Evolutionary conservation across 1,140 invertebrate species (phyloP).

Genomic region (Drosophila nikananu): DNA sequence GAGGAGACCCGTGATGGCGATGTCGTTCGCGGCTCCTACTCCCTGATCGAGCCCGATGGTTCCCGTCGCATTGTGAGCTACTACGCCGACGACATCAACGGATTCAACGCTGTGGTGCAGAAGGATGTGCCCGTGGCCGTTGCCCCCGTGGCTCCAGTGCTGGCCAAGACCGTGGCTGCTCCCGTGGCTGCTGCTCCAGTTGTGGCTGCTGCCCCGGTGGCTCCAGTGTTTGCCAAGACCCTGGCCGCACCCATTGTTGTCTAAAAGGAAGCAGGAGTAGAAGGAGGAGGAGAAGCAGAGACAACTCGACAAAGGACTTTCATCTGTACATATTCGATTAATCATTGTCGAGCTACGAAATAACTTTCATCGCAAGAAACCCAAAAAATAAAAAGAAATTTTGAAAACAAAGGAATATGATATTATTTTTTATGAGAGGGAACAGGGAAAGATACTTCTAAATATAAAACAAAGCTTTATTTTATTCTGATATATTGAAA

Average conservation of each 20-base stretch:
- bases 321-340: slow-evolving; percentile 85
- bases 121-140: slow-evolving; percentile 86
- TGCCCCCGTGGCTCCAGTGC: slow-evolving; percentile 69
- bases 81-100: slow-evolving; percentile 86
- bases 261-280: slow-evolving; percentile 34
- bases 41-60: slow-evolving; percentile 87
- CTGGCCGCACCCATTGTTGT: slow-evolving; percentile 71
- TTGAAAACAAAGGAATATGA: slow-evolving; percentile 11
- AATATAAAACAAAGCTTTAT: neutral
- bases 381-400: slow-evolving; percentile 66
- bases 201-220: slow-evolving; percentile 49
- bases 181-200: slow-evolving; percentile 49
- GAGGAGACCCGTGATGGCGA: slow-evolving; percentile 87
- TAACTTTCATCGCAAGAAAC: slow-evolving; percentile 73
- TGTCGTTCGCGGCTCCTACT: slow-evolving; percentile 87
- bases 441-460: neutral
- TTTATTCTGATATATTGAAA: neutral
- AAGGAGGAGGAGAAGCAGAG: slow-evolving; percentile 17
- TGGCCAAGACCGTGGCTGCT: slow-evolving; percentile 68
- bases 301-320: slow-evolving; percentile 73
- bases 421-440: slow-evolving; percentile 4
- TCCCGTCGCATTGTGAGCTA: slow-evolving; percentile 87
- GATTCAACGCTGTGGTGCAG: slow-evolving; percentile 87
- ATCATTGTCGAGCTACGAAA: slow-evolving; percentile 81
- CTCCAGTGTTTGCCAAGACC: slow-evolving; percentile 69